phyloP scores from a whole-genome alignment of 2,888 invertebrate genomes.

The Drosophila nr. medialis region DNA sequence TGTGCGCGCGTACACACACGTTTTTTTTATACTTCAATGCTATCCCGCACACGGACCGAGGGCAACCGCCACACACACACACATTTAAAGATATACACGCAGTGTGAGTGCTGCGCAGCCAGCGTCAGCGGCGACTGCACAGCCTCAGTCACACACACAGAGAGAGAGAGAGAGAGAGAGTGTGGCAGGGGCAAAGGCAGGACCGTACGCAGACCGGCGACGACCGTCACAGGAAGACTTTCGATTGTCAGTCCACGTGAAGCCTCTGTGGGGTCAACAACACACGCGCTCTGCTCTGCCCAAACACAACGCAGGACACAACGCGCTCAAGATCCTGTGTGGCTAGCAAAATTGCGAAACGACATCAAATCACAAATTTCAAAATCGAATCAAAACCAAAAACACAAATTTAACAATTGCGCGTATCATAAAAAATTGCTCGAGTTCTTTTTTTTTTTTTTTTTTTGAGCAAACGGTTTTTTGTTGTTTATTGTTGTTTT shows the following conservation, averaged over 20 bases:
- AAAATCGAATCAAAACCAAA: background rate
- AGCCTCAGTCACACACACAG: conserved; percentile 45
- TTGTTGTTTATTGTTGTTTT: conserved; percentile 15
- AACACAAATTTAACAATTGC: conserved; percentile 12
- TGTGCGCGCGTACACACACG: conserved; percentile 42
- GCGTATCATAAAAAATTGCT: conserved; percentile 18
- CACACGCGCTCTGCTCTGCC: conserved; percentile 64
- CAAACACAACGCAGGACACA: conserved; percentile 21
- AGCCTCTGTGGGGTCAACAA: conserved; percentile 84
- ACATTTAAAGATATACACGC: background rate
- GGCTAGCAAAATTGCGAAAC: conserved; percentile 26
- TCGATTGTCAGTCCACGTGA: conserved; percentile 83
- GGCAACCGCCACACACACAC: conserved; percentile 31
- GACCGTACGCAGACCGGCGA: conserved; percentile 50
- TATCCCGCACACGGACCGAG: conserved; percentile 52
- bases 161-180: background rate
- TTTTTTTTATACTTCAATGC: conserved; percentile 27
- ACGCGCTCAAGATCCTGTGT: conserved; percentile 49
- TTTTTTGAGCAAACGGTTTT: conserved; percentile 12
- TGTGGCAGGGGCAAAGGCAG: conserved; percentile 39
- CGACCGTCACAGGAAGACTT: conserved; percentile 78
- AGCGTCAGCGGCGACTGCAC: conserved; percentile 53
- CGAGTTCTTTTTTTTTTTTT: conserved; percentile 30
- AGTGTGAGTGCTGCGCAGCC: conserved; percentile 27
- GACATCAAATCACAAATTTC: conserved; percentile 6